Conservation (phyloP, 2,888 invertebrate genomes). For the Plutella xylostella region DNA sequence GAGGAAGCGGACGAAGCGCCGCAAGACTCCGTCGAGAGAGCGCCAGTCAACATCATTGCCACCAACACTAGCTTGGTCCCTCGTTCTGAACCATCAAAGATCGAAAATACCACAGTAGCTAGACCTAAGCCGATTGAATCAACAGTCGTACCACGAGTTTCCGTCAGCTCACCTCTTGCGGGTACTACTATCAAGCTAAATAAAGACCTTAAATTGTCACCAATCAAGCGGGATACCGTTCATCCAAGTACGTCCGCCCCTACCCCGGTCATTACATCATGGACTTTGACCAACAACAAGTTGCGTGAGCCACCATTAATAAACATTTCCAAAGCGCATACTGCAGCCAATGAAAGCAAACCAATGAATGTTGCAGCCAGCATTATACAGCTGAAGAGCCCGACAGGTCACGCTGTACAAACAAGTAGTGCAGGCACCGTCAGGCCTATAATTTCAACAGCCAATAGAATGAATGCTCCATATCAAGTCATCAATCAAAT, state of each 20-base stretch:
- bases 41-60: constrained; percentile 47
- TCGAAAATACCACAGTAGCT: constrained; percentile 58
- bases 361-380: constrained; percentile 48
- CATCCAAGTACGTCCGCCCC: constrained; percentile 51
- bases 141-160: constrained; percentile 16
- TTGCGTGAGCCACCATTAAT: constrained; percentile 45
- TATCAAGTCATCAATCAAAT: constrained; percentile 60
- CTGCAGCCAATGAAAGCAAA: constrained; percentile 32
- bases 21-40: constrained; percentile 50
- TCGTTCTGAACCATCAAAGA: constrained; percentile 35
- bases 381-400: constrained; percentile 53
- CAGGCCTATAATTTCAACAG: constrained; percentile 38
- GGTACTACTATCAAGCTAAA: constrained; percentile 24
- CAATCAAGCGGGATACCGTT: constrained; percentile 39
- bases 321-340: constrained; percentile 33
- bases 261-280: constrained; percentile 69
- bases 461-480: constrained; percentile 43
- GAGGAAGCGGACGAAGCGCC: constrained; percentile 77
- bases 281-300: constrained; percentile 64
- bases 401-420: constrained; percentile 35
- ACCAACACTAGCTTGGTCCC: constrained; percentile 36
- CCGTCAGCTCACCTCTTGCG: constrained; percentile 20
- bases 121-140: constrained; percentile 42
- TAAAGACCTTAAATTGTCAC: constrained; percentile 31
- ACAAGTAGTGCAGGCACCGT: constrained; percentile 26